These are phyloP conservation scores for Euzophera pinguis DNA, from an alignment of 2,888 invertebrate genomes.

Conservation along the genomic window DNA sequence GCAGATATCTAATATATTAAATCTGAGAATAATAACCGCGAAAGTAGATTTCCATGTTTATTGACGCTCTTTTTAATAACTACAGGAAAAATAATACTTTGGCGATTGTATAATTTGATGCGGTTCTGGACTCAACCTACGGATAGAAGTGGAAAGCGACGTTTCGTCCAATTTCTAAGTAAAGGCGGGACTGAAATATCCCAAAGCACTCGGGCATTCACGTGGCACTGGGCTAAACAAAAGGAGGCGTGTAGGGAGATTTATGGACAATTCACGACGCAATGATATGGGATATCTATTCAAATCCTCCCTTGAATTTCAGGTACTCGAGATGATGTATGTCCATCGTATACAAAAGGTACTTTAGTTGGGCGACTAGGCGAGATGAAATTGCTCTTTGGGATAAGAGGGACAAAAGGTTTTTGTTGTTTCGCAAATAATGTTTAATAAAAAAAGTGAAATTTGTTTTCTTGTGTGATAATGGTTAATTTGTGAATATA, in stretches of 20 bases:
- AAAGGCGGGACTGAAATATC: conserved; percentile 48
- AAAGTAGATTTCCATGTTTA: no score
- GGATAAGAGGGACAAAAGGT: conserved; percentile 11
- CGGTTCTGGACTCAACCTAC: not conserved
- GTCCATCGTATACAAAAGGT: conserved; percentile 46
- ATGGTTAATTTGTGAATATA: no score
- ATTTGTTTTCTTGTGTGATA: no score
- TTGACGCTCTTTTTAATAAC: no score
- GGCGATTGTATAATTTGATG: no score
- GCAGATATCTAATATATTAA: no score
- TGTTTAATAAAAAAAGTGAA: no score
- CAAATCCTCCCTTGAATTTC: conserved; percentile 60
- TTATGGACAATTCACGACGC: conserved; percentile 72
- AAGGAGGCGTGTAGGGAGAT: conserved; percentile 67
- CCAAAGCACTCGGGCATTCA: conserved; percentile 52
- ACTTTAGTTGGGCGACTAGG: conserved; percentile 35
- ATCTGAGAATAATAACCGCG: no score
- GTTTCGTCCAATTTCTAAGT: conserved; percentile 38
- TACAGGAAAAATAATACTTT: no score
- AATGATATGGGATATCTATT: conserved; percentile 73
- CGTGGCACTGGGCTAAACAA: conserved; percentile 60
- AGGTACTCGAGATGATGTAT: conserved; percentile 63
- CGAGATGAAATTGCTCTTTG: conserved; percentile 41
- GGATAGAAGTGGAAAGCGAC: not conserved
- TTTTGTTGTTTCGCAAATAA: not conserved